Conservation (phyloP, 1,140 invertebrate genomes). For the Gonatopus flavifemur region DNA sequence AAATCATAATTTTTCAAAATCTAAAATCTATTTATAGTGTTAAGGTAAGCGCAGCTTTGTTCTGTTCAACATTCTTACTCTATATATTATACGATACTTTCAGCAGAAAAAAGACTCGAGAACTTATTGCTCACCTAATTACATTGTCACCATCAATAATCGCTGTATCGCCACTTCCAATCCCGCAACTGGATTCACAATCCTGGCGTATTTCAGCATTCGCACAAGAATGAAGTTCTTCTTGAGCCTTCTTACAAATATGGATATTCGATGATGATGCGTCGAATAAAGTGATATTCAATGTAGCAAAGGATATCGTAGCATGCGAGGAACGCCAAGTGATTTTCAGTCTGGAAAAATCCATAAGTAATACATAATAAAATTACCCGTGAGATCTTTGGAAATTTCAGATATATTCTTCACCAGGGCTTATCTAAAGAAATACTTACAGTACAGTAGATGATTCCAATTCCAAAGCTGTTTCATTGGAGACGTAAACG, state of each 20-base stretch:
- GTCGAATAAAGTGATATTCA: constrained; percentile 54
- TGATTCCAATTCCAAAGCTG: constrained; percentile 42
- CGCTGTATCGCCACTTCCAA: constrained; percentile 62
- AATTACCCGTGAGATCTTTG: no score
- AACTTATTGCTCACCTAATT: no score
- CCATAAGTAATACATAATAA: no score
- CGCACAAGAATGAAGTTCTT: constrained; percentile 54
- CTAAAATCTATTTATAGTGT: no score
- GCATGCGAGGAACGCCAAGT: constrained; percentile 55
- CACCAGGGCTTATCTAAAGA: no score
- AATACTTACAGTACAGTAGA: constrained; percentile 44
- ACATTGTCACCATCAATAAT: no score
- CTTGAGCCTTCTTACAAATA: constrained; percentile 31
- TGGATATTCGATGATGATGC: constrained; percentile 39
- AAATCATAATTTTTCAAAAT: no score
- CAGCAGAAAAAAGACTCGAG: no score
- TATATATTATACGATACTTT: no score
- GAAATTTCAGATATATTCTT: no score
- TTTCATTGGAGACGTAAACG: constrained; percentile 58
- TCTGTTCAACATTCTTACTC: no score
- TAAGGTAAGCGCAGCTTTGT: no score
- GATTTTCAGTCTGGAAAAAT: constrained; percentile 48
- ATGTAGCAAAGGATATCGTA: constrained; percentile 41
- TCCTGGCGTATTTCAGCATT: constrained; percentile 52
- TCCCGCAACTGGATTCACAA: constrained; percentile 59